Percentiles rank a stretch among this genome's conserved stretches.
phyloP scores from a whole-genome alignment of 2,888 invertebrate species.

The Tridacna crocea region DNA sequence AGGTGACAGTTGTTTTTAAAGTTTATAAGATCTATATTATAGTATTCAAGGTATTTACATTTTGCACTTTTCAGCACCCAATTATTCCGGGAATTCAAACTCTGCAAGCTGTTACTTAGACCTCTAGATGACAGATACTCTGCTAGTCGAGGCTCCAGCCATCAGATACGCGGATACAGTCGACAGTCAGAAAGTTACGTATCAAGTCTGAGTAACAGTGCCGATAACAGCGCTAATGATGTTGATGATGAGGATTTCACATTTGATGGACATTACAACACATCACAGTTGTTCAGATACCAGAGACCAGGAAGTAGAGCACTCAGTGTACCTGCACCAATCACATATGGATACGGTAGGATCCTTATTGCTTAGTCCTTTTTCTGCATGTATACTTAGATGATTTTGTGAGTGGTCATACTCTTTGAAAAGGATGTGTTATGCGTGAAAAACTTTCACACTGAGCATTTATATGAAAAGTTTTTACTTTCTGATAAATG shows the following conservation, averaged over 20 bases:
- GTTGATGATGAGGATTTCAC: constrained; percentile 76
- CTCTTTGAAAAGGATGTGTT: too few species aligned
- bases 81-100: constrained; percentile 83
- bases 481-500: too few species aligned
- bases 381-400: too few species aligned
- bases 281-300: constrained; percentile 77
- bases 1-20: too few species aligned
- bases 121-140: constrained; percentile 81
- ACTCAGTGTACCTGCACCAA: constrained; percentile 79
- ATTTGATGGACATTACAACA: constrained; percentile 71
- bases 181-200: constrained; percentile 82
- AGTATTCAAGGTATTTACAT: too few species aligned
- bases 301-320: constrained; percentile 82
- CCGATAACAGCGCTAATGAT: constrained; percentile 78
- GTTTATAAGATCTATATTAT: too few species aligned
- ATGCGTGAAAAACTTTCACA: too few species aligned
- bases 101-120: constrained; percentile 82
- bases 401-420: too few species aligned
- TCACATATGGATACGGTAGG: constrained; percentile 65
- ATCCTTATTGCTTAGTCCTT: neutral
- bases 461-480: too few species aligned
- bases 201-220: constrained; percentile 83
- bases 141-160: constrained; percentile 77
- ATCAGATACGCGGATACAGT: constrained; percentile 82
- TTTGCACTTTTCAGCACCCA: constrained; percentile 72